These are phyloP conservation scores for Mayetiola destructor DNA, from an alignment of 2,888 invertebrate genomes.

Conservation along the genomic window DNA sequence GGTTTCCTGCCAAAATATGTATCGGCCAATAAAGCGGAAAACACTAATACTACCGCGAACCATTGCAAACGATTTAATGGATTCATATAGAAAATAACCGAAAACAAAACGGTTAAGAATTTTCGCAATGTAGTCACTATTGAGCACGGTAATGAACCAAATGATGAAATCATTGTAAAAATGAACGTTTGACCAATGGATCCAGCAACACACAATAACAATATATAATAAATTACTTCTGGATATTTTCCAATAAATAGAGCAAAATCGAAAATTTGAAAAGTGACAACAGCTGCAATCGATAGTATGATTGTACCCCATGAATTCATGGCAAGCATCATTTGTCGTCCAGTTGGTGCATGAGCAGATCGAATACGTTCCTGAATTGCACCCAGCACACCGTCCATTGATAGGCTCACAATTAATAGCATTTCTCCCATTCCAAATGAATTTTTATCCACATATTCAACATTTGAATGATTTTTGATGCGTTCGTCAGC, in stretches of 20 bases:
- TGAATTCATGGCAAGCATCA: conserved; percentile 62
- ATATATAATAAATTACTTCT: conserved; percentile 38
- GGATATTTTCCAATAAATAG: background rate
- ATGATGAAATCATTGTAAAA: conserved; percentile 78
- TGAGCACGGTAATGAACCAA: conserved; percentile 90
- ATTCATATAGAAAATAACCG: conserved; percentile 86
- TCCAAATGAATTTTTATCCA: conserved; percentile 35
- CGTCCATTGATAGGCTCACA: conserved; percentile 85
- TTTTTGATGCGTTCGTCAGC: background rate
- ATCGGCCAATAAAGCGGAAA: conserved; percentile 65
- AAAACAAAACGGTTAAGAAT: conserved; percentile 92
- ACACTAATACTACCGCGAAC: conserved; percentile 77
- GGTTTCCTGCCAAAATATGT: conserved; percentile 48
- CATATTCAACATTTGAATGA: background rate
- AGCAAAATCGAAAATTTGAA: conserved; percentile 47
- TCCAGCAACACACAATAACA: conserved; percentile 64
- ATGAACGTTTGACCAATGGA: conserved; percentile 94
- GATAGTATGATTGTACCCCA: conserved; percentile 48
- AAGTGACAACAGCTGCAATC: conserved; percentile 59
- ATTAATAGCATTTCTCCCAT: conserved; percentile 67
- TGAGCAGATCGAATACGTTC: conserved; percentile 81
- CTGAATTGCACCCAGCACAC: conserved; percentile 71
- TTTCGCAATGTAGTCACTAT: conserved; percentile 95
- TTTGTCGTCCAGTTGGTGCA: conserved; percentile 69
- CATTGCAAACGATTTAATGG: conserved; percentile 65